A percentile compares a stretch with the other conserved stretches of the same genome.
These are phyloP conservation scores for Ctenicera cuprea DNA, from an alignment of 2,888 invertebrate genomes.

Conservation along the genomic window DNA sequence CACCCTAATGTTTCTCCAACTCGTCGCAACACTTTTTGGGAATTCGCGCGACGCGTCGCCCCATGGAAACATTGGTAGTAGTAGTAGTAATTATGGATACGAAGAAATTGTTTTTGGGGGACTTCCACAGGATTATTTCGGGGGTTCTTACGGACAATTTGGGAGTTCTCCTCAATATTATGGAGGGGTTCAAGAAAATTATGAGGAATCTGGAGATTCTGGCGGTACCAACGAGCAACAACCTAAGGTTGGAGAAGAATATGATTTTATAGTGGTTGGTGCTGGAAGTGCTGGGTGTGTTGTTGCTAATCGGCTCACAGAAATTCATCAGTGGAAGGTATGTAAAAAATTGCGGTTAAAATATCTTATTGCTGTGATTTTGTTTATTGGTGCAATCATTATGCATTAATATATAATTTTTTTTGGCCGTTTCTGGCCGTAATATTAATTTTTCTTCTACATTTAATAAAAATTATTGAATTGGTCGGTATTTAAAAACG, in stretches of 20 bases:
- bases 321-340: conserved; percentile 78
- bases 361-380: too few species aligned
- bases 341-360: too few species aligned
- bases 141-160: conserved; percentile 16
- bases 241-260: conserved; percentile 66
- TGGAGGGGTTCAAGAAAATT: conserved; percentile 2
- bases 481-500: too few species aligned
- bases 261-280: conserved; percentile 80
- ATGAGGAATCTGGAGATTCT: background rate
- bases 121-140: conserved; percentile 17
- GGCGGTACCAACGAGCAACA: background rate
- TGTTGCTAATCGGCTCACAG: conserved; percentile 79
- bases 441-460: too few species aligned
- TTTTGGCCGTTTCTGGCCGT: too few species aligned
- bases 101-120: conserved; percentile 63
- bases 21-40: conserved; percentile 77
- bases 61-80: conserved; percentile 16
- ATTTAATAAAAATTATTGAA: too few species aligned
- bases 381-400: too few species aligned
- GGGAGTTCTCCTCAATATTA: background rate
- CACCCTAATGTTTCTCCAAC: conserved; percentile 76
- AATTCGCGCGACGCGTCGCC: conserved; percentile 71
- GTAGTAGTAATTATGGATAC: too few species aligned
- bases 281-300: conserved; percentile 83
- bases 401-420: too few species aligned